Evolutionary conservation across 2,888 invertebrate genomes (phyloP).

Genomic region (Eueremaeus valkanovi): DNA sequence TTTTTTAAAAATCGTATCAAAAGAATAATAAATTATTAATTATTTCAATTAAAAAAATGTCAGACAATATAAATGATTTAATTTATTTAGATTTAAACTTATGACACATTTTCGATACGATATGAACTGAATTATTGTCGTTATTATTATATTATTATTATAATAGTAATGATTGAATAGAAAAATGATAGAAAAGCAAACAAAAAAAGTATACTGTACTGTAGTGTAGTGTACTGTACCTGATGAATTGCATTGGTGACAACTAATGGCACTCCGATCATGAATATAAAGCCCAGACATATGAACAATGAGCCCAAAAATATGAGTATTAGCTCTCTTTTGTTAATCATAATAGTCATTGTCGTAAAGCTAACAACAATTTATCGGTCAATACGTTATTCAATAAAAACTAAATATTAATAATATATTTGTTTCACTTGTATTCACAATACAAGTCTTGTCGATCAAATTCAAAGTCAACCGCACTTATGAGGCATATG

Average conservation of each 20-base stretch:
- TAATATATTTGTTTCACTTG: background rate
- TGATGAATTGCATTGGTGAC: constrained; percentile 14
- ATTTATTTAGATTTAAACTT: too few relatives aligned
- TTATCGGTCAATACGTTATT: background rate
- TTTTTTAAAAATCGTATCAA: too few relatives aligned
- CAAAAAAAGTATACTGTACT: background rate
- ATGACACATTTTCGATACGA: too few relatives aligned
- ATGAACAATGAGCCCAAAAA: constrained; percentile 28
- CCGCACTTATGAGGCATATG: background rate
- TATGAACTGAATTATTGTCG: too few relatives aligned
- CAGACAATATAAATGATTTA: too few relatives aligned
- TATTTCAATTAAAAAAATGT: background rate
- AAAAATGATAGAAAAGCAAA: too few relatives aligned
- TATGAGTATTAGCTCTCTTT: constrained; percentile 23
- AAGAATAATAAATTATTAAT: background rate
- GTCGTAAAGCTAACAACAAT: background rate
- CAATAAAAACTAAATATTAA: background rate
- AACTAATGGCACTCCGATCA: constrained; percentile 14
- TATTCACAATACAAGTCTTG: background rate
- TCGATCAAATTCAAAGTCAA: background rate
- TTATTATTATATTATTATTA: too few relatives aligned
- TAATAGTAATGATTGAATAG: too few relatives aligned
- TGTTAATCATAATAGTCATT: constrained; percentile 18
- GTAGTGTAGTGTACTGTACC: background rate
- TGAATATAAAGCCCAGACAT: background rate